These are phyloP conservation scores for Kryptolebias ocellatus DNA, from an alignment of 2,797 vertebrate species.

Conservation along the genomic window DNA sequence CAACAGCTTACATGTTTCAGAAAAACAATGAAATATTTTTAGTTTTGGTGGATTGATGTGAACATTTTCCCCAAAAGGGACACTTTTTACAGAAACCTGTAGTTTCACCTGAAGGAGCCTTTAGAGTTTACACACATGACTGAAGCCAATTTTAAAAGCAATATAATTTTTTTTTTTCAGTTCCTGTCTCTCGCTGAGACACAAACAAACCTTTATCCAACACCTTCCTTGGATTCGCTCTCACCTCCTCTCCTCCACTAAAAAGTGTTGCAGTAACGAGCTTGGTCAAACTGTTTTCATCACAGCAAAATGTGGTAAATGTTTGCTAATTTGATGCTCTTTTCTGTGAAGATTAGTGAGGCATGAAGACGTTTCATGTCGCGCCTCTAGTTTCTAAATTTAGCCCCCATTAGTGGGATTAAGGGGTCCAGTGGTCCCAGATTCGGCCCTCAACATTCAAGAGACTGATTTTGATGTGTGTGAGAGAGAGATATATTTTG, in stretches of 20 bases:
- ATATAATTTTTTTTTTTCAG: constrained; percentile 17
- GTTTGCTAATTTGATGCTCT: constrained; percentile 4
- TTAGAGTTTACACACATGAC: constrained; percentile 46
- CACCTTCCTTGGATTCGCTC: neutral
- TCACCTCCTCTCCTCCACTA: constrained; percentile 15
- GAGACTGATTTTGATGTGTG: too few relatives aligned
- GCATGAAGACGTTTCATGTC: constrained; percentile 15
- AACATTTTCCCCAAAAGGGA: neutral
- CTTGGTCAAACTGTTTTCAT: too few relatives aligned
- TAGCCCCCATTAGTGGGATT: constrained; percentile 22
- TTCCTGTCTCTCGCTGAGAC: neutral
- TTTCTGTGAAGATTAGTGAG: constrained; percentile 18
- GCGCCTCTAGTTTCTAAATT: constrained; percentile 35
- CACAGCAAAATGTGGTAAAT: constrained; percentile 14
- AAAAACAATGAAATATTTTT: too few relatives aligned
- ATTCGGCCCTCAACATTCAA: neutral
- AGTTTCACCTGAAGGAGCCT: constrained; percentile 29
- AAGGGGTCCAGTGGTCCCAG: constrained; percentile 10
- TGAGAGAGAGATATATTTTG: too few relatives aligned
- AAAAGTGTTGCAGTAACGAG: neutral
- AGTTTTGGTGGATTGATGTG: neutral
- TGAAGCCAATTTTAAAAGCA: constrained; percentile 46
- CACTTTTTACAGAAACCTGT: constrained; percentile 5
- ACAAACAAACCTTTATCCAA: neutral
- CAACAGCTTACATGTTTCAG: too few relatives aligned